Base-by-base conservation (phyloP, 2,888 invertebrate species). In the Eupelmus urozonus region DNA sequence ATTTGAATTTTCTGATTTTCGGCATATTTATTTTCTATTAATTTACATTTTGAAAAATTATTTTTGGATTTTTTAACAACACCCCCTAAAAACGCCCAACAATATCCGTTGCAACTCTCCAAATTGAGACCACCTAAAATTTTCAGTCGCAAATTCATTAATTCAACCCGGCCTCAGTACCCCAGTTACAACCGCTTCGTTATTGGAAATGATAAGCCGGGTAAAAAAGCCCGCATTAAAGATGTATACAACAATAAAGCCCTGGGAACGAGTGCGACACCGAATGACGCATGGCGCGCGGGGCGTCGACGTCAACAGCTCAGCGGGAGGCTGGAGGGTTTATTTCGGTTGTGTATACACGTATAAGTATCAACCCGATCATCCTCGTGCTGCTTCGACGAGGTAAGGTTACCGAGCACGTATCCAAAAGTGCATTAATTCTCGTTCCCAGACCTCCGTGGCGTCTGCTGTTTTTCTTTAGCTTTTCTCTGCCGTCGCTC, bases 321-420 rank as follows among this genome's bases (percentile, higher is more conserved):
- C 65, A 65, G 71, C 76, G 29, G 65, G 76, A 71, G 57, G 20
- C 57, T 55, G 49, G 53, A 40, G 51, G 51, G 42, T 65, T n/a
- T 65, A 65, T 71, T 76, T 70, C 16, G 49, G 40, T 13, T 59
- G 34, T 13, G 53, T 23, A 2, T 23, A 18, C 0, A 18, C 1
- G 20, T 42, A 23, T 40, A 40, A 23, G 51, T 5, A 5, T 51
- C 49, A 59, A 67, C 45, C 34, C 25, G 34, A 49, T 59, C 27
- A 34, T 49, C 34, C 27, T 74, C 55, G 53, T 34, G 40, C 42
- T 66, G 55, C 25, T 27, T 11, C 7, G 34, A 59, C 49, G 20
- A 20, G 16, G 3, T 7, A 40, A 65, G 20, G 55, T 63, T 60
- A 9, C 72, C n/a, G 23, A 51, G 55, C 29, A 62, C 18, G 62